Evolutionary conservation across 2,797 vertebrate species (phyloP), one percentile per base, ranked within the genome.

Genomic region (Mus spretus): DNA sequence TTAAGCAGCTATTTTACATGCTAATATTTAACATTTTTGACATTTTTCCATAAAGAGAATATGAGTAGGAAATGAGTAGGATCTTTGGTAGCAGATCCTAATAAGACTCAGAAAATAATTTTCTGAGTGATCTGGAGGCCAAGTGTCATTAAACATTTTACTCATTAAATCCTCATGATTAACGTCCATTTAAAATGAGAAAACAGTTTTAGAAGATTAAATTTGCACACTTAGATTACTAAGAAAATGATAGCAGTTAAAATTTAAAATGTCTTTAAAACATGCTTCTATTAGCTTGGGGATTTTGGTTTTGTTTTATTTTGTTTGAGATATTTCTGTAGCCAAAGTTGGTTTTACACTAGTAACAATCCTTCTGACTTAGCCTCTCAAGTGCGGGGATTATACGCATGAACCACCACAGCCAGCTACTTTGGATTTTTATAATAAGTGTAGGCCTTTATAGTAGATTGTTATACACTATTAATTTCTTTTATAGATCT

Each of bases 181-280:
- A 47, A 47, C 12, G 0, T 70, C 63, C 31, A 70, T 53, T 86
- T 70, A 70, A n/a, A 70, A 67, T 67, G 83, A 85, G 63, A 44
- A n/a, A 50, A 31, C 44, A 15, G 44, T 44, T 15, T 85, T 85
- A 85, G 85, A 85, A 78, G 78, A 88, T 50, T 94, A 63, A 74
- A 44, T 77, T 89, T 59, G 75, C 57, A 82, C 24, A 94, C 57
- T 53, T 78, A 93, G 20, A 83, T 8, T 81, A 17, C 44, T 59
- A 87, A 34, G 65, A 91, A 85, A 82, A 79, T 47, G 63, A 31
- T 67, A 75, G 61, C 93, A 47, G 1, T 55, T 95, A 67, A 89
- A 19, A 90, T 85, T 94, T 57, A 94, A 72, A 14, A 4, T 92
- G 61, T 31, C 50, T 90, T 96, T 70, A 83, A 91, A 95, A 34